phyloP scores from a whole-genome alignment of 2,113 vertebrate species.

The Heptranchias perlo region DNA sequence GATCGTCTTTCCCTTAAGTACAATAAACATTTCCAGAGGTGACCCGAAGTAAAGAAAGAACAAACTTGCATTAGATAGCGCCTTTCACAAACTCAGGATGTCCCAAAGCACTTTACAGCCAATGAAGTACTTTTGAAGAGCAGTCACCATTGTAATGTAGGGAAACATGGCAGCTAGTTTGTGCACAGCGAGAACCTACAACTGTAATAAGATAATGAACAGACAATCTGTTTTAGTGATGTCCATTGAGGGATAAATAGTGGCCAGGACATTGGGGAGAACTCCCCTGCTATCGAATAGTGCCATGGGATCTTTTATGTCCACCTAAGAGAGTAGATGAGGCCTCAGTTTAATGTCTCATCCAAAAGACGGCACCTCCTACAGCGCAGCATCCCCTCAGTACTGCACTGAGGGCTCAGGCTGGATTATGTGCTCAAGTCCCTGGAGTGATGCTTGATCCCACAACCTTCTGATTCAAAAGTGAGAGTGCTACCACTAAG shows the following conservation, averaged over 20 bases:
- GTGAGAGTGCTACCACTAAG: background rate
- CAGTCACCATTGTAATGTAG: background rate
- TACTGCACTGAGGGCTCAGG: background rate
- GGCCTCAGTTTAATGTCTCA: background rate
- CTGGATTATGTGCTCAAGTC: background rate
- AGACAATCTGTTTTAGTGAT: background rate
- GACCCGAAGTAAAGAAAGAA: background rate
- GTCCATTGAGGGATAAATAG: background rate
- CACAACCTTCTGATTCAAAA: background rate
- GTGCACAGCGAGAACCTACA: background rate
- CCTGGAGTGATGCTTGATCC: background rate
- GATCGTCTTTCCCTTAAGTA: background rate
- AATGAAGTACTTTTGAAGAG: background rate
- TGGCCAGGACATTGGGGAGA: background rate
- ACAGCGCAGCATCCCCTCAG: background rate
- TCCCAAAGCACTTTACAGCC: background rate
- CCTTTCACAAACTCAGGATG: background rate
- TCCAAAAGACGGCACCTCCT: background rate
- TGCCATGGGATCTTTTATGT: background rate
- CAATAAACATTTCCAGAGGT: background rate
- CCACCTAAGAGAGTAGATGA: background rate
- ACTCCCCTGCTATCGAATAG: background rate
- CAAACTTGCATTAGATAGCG: background rate
- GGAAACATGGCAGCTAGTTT: background rate
- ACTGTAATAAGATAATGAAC: background rate